Evolutionary conservation across 2,113 vertebrate genomes (phyloP).

Genomic region (Geococcyx californianus): DNA sequence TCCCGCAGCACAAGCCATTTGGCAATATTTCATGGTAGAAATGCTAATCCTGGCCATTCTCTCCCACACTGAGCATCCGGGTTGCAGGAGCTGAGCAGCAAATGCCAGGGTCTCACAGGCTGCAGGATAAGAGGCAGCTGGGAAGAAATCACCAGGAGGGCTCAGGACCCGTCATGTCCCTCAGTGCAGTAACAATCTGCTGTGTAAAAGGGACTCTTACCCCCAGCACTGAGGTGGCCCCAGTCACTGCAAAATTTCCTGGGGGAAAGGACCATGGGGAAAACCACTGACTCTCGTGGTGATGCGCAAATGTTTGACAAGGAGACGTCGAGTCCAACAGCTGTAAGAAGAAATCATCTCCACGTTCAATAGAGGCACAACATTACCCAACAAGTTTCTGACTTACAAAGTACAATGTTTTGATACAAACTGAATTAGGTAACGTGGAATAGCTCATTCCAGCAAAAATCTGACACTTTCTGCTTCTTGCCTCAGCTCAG

Average conservation of each 20-base stretch:
- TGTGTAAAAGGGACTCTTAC: not conserved
- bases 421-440: not conserved
- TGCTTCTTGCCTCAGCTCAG: not conserved
- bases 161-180: not conserved
- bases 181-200: not conserved
- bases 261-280: not conserved
- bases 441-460: not conserved
- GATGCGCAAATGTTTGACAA: constrained; percentile 2
- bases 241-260: not conserved
- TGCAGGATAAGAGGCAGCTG: not conserved
- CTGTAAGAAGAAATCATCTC: not conserved
- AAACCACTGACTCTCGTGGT: not conserved
- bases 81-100: rapidly evolving
- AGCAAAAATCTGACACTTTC: not conserved
- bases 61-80: not conserved
- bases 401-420: not conserved
- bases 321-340: not conserved
- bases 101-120: rapidly evolving
- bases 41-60: not conserved
- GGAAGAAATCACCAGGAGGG: not conserved
- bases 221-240: not conserved
- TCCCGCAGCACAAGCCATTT: not conserved
- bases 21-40: constrained; percentile 15
- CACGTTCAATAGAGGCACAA: not conserved
- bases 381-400: not conserved